phyloP scores from a whole-genome alignment of 2,797 vertebrate species.

The Apogon talboti region DNA sequence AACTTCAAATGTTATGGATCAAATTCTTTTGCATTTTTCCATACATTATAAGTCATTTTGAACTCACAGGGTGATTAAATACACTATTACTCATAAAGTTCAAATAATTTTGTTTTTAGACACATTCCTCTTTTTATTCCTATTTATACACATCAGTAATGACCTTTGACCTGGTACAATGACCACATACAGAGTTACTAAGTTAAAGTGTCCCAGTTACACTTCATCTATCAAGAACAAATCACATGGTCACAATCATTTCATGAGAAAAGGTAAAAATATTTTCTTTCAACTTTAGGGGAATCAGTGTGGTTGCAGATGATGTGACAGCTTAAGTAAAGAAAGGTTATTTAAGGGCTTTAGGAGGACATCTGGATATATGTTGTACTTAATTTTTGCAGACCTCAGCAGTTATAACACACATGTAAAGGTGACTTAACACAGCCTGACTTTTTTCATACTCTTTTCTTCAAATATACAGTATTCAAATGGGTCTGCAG shows the following conservation, averaged over 20 bases:
- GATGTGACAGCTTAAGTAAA: slow-evolving; percentile 1
- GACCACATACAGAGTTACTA: too few species aligned
- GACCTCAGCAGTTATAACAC: neutral
- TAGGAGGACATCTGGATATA: neutral
- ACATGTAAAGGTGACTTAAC: neutral
- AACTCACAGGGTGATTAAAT: slow-evolving; percentile 5
- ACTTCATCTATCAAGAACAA: too few species aligned
- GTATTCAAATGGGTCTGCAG: slow-evolving; percentile 30
- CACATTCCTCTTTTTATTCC: too few species aligned
- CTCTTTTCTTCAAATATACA: slow-evolving; percentile 8
- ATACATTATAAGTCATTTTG: neutral
- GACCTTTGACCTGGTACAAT: too few species aligned
- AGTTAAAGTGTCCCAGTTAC: too few species aligned
- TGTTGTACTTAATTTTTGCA: neutral
- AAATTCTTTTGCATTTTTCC: neutral
- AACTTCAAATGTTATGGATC: neutral
- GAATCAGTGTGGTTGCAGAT: neutral
- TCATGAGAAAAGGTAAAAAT: too few species aligned
- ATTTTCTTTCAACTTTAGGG: too few species aligned
- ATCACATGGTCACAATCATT: too few species aligned
- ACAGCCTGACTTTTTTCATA: neutral
- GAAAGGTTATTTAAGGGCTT: neutral
- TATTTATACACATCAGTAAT: too few species aligned
- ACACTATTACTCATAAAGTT: neutral
- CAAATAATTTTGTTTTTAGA: too few species aligned